Base-by-base conservation (phyloP, 2,797 vertebrate species). In the Helarctos malayanus region DNA sequence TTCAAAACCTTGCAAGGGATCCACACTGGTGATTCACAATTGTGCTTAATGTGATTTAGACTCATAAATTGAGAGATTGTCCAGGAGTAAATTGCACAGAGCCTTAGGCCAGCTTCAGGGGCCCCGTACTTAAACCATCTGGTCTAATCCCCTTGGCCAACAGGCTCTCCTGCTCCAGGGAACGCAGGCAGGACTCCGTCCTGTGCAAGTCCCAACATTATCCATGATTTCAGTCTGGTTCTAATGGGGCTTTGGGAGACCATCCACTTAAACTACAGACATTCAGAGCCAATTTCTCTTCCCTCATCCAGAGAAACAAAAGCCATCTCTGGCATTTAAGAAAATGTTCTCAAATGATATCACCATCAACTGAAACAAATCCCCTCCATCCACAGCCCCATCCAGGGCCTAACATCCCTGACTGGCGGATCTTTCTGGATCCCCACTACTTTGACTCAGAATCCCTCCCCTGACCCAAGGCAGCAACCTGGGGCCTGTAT, bases 101-200 rank as follows among this genome's bases (percentile, higher is more conserved):
- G 97, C 95, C 94, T 76, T 78, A 96, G 96, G 96, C 80, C 90
- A 97, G 97, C 97, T 12, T 27, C 96, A 97, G 88, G 32, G 90
- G 75, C 25, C 81, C 92, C 14, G 0, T 92, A 92, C 96, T 96
- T 97, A 97, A 97, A 96, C 86, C 95, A 81, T 92, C 92, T 92
- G 69, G 25, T 78, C 88, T 97, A 97, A 97, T 94, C 96, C 94
- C 85, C 93, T 93, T 78, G 69, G 93, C 89, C 88, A 95, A 86
- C 89, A 91, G 79, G 95, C 79, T 88, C 54, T 79, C 86, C 65
- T 41, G n/a, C 82, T 75, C 94, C 25, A 29, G 79, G 84, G 79
- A 90, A 94, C 16, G 45, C 81, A 95, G 80, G 78, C 41, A 76
- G 35, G 47, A 23, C 78, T 68, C 35, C 90, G 52, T 96, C 0